Base-by-base conservation (phyloP, 2,113 vertebrate genomes). In the Miniopterus natalensis region DNA sequence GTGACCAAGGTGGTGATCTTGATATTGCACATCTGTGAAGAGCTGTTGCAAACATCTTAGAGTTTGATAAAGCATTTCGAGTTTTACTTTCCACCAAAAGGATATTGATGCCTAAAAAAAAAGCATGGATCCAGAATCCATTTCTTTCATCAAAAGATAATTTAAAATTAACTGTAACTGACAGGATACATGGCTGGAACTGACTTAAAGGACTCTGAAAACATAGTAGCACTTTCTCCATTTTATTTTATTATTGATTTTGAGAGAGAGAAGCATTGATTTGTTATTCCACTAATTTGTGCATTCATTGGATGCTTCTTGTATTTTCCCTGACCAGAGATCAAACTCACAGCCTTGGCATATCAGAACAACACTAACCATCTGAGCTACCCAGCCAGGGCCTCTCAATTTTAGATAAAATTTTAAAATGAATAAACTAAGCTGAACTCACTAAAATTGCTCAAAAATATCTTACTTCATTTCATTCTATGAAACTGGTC, bases 21-120 rank as follows among this genome's bases (percentile, higher is more conserved):
- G n/a, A 74, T 70, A 61, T 14, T 51, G 53, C 47, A 65, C 42
- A 21, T 78, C 63, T 80, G 36, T 77, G 77, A 85, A 71, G 66
- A 75, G 51, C 59, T n/a, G 61, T 79, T 75, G 29, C 36, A 65
- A 81, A 55, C n/a, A 84, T 29, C 61, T 87, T 65, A 25, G 49
- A 49, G 13, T 86, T 77, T 71, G 74, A 86, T 47, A 89, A 93
- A 73, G 74, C 84, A 49, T 95, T 96, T 84, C 63, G 47, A 95
- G 80, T 92, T 90, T 96, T 92, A 92, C 90, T 95, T 96, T 74
- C 75, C 36, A 88, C 73, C 75, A 84, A 83, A 90, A 90, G 83
- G 73, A 90, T 75, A 95, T 84, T 47, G 90, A 18, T 84, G 40
- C 45, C 68, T 79, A 68, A 36, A 49, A 42, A 29, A 81, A 68